Base-by-base conservation (phyloP, 2,113 vertebrate genomes). In the Prinia subflava region DNA sequence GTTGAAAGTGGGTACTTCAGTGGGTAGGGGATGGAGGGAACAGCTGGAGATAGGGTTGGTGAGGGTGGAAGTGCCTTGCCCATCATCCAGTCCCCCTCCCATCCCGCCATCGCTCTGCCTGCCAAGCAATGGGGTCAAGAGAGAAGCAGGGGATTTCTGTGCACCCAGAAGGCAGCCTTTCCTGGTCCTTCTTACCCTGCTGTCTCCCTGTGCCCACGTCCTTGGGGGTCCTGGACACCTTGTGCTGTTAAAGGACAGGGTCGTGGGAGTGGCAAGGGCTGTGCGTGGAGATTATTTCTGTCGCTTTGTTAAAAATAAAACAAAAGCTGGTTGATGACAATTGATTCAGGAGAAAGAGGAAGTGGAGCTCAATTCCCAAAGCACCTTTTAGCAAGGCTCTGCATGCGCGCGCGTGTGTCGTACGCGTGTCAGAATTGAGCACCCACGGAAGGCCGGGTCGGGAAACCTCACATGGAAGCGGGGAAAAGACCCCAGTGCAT, bases 281-380 rank as follows among this genome's bases (percentile, higher is more conserved):
- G 70, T 0, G 20, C 1, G 3, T 78, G 57, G 60, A 84, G 73
- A 56, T 87, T 75, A 71, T 92, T 92, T 90, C 88, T 84, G 92
- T 89, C 3, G 5, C 95, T 93, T 95, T 76, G 88, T 94, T 93
- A 96, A 97, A 96, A 96, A 95, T 94, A 94, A 97, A 96, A 93
- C 90, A 87, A 95, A 95, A 96, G 94, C 81, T 84, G 76, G 46
- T 89, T 94, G 95, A 79, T 93, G 88, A 83, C 83, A 86, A 89
- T 87, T 96, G 93, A 87, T 95, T 95, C 70, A 89, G 88, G 84
- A 78, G 83, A 74, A 90, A 64, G 57, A 96, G 80, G 88, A 97
- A 95, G 80, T 33, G 3, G 76, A 93, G 93, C 95, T 94, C 83
- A 94, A 89, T 96, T 96, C 96, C 95, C 95, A 93, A 70, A 92